These are phyloP conservation scores for Monoplex corrugatus DNA, from an alignment of 2,888 invertebrate species.

Conservation along the genomic window DNA sequence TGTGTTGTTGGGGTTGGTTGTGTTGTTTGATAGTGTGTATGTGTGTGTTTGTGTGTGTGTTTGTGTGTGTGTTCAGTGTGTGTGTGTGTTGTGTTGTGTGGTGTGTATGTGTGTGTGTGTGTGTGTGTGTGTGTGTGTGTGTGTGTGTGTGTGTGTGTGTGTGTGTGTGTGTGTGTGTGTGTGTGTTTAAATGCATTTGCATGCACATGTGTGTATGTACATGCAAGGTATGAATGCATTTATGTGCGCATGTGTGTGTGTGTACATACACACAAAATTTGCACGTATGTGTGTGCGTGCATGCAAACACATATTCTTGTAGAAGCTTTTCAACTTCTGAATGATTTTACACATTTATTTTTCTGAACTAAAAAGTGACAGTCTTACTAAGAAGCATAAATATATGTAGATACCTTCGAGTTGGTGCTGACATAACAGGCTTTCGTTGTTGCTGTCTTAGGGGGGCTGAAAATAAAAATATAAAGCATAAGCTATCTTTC, in stretches of 20 bases:
- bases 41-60: not conserved
- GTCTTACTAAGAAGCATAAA: not conserved
- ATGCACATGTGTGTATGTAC: not conserved
- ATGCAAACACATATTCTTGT: constrained; percentile 37
- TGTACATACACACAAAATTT: not conserved
- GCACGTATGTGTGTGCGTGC: too few relatives aligned
- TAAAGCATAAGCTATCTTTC: too few relatives aligned
- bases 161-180: not conserved
- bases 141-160: not conserved
- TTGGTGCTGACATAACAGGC: not conserved
- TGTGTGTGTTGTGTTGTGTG: not conserved
- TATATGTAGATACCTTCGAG: constrained; percentile 11
- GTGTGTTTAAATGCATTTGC: not conserved
- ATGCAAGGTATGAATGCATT: not conserved
- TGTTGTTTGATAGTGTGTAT: not conserved
- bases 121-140: not conserved
- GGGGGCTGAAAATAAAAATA: constrained; percentile 14
- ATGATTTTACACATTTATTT: not conserved
- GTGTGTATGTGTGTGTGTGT: constrained; percentile 1
- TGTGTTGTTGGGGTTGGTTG: too few relatives aligned
- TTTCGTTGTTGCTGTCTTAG: not conserved
- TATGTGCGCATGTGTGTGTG: not conserved
- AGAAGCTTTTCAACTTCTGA: too few relatives aligned
- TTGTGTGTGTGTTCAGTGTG: not conserved
- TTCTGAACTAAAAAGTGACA: not conserved